phyloP scores from a whole-genome alignment of 2,797 vertebrate species.

The Eremophila alpestris region DNA sequence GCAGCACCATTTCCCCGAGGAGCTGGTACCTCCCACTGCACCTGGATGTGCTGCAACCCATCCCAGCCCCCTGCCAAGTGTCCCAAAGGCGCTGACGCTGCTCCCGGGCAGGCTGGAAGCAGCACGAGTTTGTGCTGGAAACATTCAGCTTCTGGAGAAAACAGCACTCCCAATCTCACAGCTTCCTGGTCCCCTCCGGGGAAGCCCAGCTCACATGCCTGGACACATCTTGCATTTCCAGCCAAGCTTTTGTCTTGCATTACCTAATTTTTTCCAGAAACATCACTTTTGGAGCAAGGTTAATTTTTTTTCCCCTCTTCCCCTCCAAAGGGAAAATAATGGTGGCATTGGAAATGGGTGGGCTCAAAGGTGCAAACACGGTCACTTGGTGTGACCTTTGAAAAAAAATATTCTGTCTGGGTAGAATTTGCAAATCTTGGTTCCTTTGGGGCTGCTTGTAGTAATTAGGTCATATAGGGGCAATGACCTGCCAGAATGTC shows the following conservation, averaged over 20 bases:
- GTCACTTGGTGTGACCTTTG: not conserved
- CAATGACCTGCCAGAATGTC: not conserved
- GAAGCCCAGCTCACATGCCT: rapidly evolving
- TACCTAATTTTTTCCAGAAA: not conserved
- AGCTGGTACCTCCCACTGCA: not conserved
- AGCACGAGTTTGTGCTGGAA: not conserved
- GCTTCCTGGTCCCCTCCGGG: not conserved
- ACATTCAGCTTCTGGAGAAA: not conserved
- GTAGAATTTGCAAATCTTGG: not conserved
- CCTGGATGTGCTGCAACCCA: not conserved
- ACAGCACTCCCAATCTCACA: not conserved
- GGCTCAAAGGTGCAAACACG: not conserved
- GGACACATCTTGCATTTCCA: not conserved
- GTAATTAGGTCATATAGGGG: not conserved
- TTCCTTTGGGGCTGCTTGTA: not conserved
- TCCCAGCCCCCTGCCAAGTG: not conserved
- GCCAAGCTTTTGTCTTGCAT: not conserved
- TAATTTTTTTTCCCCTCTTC: rapidly evolving
- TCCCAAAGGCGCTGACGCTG: not conserved
- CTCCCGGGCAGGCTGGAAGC: rapidly evolving
- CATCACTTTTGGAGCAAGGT: not conserved
- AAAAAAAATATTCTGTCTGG: not conserved
- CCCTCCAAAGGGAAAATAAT: not conserved
- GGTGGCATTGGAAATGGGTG: not conserved
- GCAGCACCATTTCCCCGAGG: not conserved